Evolutionary conservation across 2,888 invertebrate species (phyloP).

Genomic region (Eudemis profundana): DNA sequence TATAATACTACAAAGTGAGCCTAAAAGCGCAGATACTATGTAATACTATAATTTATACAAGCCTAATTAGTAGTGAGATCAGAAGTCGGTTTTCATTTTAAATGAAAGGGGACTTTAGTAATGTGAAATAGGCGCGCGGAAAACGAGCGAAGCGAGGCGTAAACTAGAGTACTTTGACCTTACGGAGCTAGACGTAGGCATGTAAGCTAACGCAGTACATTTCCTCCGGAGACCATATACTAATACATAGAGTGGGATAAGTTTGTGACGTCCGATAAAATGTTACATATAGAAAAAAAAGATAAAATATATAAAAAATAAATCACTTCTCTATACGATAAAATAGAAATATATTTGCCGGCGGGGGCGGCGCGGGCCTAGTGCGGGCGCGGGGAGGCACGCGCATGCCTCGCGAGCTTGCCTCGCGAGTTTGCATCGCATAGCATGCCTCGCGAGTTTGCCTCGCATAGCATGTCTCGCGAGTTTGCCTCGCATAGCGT

Average conservation of each 20-base stretch:
- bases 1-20: too few species aligned
- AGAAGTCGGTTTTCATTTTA: neutral
- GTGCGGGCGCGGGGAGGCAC: constrained; percentile 36
- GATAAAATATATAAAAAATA: constrained; percentile 71
- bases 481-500: constrained; percentile 11
- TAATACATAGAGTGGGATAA: constrained; percentile 68
- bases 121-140: neutral
- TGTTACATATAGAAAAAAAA: constrained; percentile 74
- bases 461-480: constrained; percentile 16
- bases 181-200: constrained; percentile 62
- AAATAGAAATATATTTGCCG: constrained; percentile 66
- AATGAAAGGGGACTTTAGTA: neutral
- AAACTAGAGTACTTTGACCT: constrained; percentile 62
- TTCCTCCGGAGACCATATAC: constrained; percentile 65
- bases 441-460: too few species aligned
- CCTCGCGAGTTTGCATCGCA: too few species aligned
- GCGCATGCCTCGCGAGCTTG: too few species aligned
- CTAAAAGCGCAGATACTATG: too few species aligned
- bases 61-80: neutral
- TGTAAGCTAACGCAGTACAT: constrained; percentile 71
- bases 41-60: too few species aligned
- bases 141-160: constrained; percentile 30
- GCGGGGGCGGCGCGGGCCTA: constrained; percentile 66
- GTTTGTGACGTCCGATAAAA: constrained; percentile 79
- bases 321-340: constrained; percentile 75